Conservation (phyloP, 2,888 invertebrate species). For the Apeira syringaria region DNA sequence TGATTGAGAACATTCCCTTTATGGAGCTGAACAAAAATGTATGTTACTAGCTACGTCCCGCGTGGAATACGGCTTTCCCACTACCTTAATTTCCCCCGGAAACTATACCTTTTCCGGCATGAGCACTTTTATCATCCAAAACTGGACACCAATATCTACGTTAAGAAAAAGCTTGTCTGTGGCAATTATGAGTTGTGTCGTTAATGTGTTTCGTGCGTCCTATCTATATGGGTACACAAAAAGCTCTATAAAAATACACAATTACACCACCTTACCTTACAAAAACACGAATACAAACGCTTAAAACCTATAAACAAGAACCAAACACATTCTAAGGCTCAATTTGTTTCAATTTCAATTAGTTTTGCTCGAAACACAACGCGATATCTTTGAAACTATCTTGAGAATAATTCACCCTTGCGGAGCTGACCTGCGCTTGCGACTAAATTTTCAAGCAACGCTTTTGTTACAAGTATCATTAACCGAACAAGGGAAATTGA, state of each 20-base stretch:
- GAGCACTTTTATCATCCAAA: too few species aligned
- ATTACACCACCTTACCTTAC: neutral
- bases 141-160: too few species aligned
- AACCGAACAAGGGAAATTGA: neutral
- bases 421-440: constrained; percentile 39
- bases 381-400: constrained; percentile 73
- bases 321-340: constrained; percentile 58
- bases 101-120: too few species aligned
- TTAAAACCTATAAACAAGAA: constrained; percentile 41
- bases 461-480: constrained; percentile 18
- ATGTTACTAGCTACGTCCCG: too few species aligned
- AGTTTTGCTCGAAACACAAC: constrained; percentile 67
- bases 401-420: constrained; percentile 66
- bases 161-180: too few species aligned
- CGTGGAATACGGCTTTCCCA: too few species aligned
- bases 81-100: too few species aligned
- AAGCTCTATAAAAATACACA: neutral
- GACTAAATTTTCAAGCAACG: constrained; percentile 15
- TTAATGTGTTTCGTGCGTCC: too few species aligned
- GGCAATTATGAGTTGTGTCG: too few species aligned
- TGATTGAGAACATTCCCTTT: too few species aligned
- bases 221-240: too few species aligned
- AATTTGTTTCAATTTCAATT: constrained; percentile 69
- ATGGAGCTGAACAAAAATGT: too few species aligned
- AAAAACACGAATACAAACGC: neutral